These are phyloP conservation scores for Gymnopithys bicolor DNA, from an alignment of 2,797 vertebrate genomes.

Conservation along the genomic window DNA sequence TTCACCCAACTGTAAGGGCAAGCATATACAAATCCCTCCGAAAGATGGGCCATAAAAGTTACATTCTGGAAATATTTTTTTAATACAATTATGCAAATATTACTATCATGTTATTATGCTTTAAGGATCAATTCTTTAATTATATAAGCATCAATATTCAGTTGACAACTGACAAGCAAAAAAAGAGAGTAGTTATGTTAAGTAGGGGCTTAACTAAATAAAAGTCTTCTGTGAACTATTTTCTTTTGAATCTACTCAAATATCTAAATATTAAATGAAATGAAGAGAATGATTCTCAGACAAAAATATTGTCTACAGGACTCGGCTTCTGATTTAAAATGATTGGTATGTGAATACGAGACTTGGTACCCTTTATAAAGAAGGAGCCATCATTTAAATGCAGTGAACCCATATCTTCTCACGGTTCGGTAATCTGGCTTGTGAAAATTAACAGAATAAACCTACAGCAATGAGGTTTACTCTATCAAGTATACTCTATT, in stretches of 20 bases:
- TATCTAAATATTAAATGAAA: not conserved
- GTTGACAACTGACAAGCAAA: not conserved
- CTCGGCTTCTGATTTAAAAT: not conserved
- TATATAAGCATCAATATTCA: not conserved
- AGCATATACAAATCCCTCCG: conserved; percentile 5
- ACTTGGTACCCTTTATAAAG: not conserved
- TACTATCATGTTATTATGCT: not conserved
- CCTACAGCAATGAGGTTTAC: not conserved
- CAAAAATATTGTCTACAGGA: not conserved
- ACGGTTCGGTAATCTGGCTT: not conserved
- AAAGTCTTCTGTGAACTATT: not conserved
- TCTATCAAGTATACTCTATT: not conserved
- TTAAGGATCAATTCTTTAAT: conserved; percentile 39
- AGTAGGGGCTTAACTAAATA: not conserved
- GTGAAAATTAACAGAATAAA: not conserved
- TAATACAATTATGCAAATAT: conserved; percentile 28
- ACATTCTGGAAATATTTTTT: conserved; percentile 41
- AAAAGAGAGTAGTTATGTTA: not conserved
- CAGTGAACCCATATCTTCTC: not conserved
- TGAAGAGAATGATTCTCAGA: not conserved
- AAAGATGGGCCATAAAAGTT: conserved; percentile 9
- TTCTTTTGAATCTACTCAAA: not conserved
- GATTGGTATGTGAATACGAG: not conserved
- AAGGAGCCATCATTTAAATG: not conserved
- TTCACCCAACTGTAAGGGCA: conserved; percentile 17